Conservation (phyloP, 1,140 invertebrate genomes). For the Heliconius himera region DNA sequence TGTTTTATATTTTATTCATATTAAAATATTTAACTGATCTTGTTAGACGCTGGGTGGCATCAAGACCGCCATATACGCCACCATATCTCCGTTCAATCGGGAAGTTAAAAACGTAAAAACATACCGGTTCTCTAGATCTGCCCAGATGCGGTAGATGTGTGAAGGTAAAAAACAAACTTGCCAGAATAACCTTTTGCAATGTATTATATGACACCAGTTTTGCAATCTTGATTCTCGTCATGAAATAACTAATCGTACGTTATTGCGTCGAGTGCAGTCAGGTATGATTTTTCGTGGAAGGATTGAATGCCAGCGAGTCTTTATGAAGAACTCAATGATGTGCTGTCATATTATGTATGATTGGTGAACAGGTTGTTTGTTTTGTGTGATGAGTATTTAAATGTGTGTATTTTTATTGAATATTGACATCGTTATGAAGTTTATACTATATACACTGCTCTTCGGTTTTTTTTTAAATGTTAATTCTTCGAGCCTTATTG, state of each 20-base stretch:
- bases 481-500: too few relatives aligned
- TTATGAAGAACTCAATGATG: slow-evolving; percentile 5
- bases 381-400: slow-evolving; percentile 8
- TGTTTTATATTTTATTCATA: too few relatives aligned
- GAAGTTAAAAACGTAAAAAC: not conserved
- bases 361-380: not conserved
- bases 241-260: slow-evolving; percentile 11
- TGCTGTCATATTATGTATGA: not conserved
- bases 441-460: too few relatives aligned
- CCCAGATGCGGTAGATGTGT: not conserved
- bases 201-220: slow-evolving; percentile 14
- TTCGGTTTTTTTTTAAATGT: too few relatives aligned
- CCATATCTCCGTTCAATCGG: not conserved
- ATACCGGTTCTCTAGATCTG: not conserved
- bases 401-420: not conserved
- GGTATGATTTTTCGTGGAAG: slow-evolving; percentile 22
- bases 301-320: slow-evolving; percentile 18
- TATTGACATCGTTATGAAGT: not conserved
- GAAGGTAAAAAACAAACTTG: slow-evolving; percentile 4
- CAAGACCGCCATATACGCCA: not conserved
- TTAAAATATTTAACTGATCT: too few relatives aligned
- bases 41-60: too few relatives aligned
- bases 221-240: slow-evolving; percentile 14
- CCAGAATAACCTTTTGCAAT: slow-evolving; percentile 14
- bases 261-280: slow-evolving; percentile 15